Conservation (phyloP, 2,888 invertebrate genomes). For the Plusia festucae region DNA sequence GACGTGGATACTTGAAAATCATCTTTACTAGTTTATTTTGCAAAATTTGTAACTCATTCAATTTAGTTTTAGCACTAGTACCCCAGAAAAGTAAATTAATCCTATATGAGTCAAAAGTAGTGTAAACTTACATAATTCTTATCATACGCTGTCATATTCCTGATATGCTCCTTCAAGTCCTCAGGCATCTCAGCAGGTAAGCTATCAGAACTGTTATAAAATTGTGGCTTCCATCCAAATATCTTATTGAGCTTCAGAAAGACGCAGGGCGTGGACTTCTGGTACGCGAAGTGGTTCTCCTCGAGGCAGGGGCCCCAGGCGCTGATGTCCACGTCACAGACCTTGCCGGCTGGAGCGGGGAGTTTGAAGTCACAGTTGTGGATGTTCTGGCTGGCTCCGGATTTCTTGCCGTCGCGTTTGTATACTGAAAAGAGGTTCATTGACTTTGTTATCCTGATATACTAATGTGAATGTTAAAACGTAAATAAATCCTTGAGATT, state of each 20-base stretch:
- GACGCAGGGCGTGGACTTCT: slow-evolving; percentile 97
- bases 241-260: slow-evolving; percentile 99
- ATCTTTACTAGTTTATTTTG: too few relatives aligned
- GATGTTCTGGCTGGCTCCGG: slow-evolving; percentile 93
- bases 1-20: too few relatives aligned
- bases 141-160: slow-evolving; percentile 83
- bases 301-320: slow-evolving; percentile 94
- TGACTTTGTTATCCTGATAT: too few relatives aligned
- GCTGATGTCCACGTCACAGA: slow-evolving; percentile 96
- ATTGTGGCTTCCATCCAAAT: slow-evolving; percentile 96
- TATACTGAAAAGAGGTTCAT: too few relatives aligned
- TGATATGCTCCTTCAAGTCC: slow-evolving; percentile 92
- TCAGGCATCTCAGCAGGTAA: slow-evolving; percentile 94
- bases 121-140: slow-evolving; percentile 80
- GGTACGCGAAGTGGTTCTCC: slow-evolving; percentile 96
- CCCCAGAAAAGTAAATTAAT: too few relatives aligned
- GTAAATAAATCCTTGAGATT: too few relatives aligned
- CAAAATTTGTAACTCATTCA: too few relatives aligned
- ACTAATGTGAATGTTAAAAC: too few relatives aligned
- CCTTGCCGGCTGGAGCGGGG: slow-evolving; percentile 92
- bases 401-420: slow-evolving; percentile 92
- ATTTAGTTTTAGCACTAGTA: too few relatives aligned
- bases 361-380: slow-evolving; percentile 93
- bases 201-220: slow-evolving; percentile 92
- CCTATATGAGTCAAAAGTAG: too few relatives aligned